These are phyloP conservation scores for Pipistrellus nathusii DNA, from an alignment of 2,797 vertebrate genomes.

Conservation along the genomic window DNA sequence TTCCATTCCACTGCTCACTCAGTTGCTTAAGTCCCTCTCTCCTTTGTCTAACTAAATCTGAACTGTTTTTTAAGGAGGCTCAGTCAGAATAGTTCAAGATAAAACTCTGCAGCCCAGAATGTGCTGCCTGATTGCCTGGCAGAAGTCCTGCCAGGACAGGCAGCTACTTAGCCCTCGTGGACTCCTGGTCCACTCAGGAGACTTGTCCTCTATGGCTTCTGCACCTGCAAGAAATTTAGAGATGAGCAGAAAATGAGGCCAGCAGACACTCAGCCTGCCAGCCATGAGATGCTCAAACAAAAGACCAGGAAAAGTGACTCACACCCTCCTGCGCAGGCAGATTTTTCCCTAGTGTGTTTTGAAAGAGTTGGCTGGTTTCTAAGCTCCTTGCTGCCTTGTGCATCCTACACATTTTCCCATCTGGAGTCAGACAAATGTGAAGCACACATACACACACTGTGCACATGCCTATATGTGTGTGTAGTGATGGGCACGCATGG, in stretches of 20 bases:
- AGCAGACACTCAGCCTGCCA: not conserved
- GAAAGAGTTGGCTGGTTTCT: not conserved
- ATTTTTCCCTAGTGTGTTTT: not conserved
- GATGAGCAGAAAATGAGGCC: not conserved
- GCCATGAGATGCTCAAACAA: not conserved
- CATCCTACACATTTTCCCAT: not conserved
- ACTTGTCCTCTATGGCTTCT: not conserved
- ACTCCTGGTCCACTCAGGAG: accelerated
- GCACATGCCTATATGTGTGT: accelerated
- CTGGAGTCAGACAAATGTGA: not conserved
- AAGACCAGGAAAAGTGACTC: not conserved
- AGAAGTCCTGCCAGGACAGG: not conserved
- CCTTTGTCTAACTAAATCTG: slow-evolving; percentile 35
- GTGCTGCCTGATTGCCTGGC: not conserved
- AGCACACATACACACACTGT: accelerated
- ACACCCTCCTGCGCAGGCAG: not conserved
- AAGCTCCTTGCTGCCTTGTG: not conserved
- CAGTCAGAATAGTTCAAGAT: not conserved
- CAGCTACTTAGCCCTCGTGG: accelerated
- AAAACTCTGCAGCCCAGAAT: not conserved
- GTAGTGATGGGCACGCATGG: not conserved
- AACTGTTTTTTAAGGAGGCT: slow-evolving; percentile 11
- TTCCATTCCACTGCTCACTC: slow-evolving; percentile 1
- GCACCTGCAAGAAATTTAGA: not conserved
- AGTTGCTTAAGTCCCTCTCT: not conserved